Evolutionary conservation across 2,888 invertebrate species (phyloP).

Genomic region (Heliconius charithonia): DNA sequence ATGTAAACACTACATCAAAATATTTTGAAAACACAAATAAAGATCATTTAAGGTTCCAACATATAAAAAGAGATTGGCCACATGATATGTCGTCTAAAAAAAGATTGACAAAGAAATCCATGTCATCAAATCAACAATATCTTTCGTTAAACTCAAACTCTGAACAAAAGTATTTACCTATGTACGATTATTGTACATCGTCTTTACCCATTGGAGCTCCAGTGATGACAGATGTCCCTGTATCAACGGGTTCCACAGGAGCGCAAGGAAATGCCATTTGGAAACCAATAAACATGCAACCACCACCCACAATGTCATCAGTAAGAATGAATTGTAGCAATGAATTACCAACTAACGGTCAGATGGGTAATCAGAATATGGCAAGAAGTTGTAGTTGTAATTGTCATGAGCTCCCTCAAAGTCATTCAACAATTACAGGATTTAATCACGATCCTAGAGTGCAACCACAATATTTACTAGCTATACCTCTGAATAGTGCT

Average conservation of each 20-base stretch:
- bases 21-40: background rate
- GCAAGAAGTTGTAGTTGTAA: conserved; percentile 59
- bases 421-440: conserved; percentile 32
- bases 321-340: conserved; percentile 42
- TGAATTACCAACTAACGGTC: too few species aligned
- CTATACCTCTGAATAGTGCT: conserved; percentile 55
- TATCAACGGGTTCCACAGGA: conserved; percentile 28
- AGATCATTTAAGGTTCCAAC: background rate
- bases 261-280: conserved; percentile 59
- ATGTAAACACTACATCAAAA: background rate
- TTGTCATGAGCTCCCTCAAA: conserved; percentile 53
- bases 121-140: conserved; percentile 21
- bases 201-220: conserved; percentile 47
- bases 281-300: conserved; percentile 60
- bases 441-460: conserved; percentile 47
- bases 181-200: conserved; percentile 49
- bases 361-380: conserved; percentile 34
- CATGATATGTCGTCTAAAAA: conserved; percentile 53
- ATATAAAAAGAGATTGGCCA: conserved; percentile 44
- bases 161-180: conserved; percentile 44
- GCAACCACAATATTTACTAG: conserved; percentile 60
- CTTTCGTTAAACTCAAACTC: conserved; percentile 29
- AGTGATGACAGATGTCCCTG: conserved; percentile 37
- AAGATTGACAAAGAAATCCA: conserved; percentile 12
- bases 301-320: conserved; percentile 48